A percentile compares a stretch with the other conserved stretches of the same genome.
phyloP scores from a whole-genome alignment of 2,797 vertebrate species.

The Tapera naevia region DNA sequence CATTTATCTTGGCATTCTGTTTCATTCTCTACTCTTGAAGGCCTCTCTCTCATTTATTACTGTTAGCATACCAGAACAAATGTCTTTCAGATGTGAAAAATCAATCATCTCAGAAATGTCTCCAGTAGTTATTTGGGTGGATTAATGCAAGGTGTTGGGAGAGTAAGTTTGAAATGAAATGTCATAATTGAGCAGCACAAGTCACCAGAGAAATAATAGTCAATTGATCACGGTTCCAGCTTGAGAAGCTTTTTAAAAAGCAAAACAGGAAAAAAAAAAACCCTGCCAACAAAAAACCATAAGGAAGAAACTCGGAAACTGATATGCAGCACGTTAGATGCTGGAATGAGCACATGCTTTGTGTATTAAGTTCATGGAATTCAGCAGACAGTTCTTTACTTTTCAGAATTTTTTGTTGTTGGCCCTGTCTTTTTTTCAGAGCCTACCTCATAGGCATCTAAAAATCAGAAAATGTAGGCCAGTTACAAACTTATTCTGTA shows the following conservation, averaged over 20 bases:
- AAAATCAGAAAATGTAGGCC: neutral
- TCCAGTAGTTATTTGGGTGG: constrained; percentile 67
- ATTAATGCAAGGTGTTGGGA: constrained; percentile 74
- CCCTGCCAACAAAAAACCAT: neutral
- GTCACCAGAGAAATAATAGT: constrained; percentile 36
- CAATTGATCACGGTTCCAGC: constrained; percentile 32
- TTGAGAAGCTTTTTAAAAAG: constrained; percentile 3
- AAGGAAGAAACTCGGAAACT: neutral
- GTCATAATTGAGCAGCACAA: constrained; percentile 64
- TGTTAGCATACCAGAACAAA: constrained; percentile 73
- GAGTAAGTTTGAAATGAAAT: constrained; percentile 63
- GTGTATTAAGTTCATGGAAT: neutral
- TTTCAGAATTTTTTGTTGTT: neutral
- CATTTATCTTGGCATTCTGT: constrained; percentile 71
- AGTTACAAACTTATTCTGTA: neutral
- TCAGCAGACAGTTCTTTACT: neutral
- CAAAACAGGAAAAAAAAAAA: neutral
- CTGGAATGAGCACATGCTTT: neutral
- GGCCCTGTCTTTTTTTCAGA: neutral
- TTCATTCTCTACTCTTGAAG: constrained; percentile 53
- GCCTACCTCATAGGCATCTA: neutral
- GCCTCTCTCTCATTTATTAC: constrained; percentile 61
- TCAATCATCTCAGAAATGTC: constrained; percentile 69
- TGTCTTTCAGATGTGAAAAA: constrained; percentile 76
- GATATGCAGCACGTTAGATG: neutral